Conservation (phyloP, 2,888 invertebrate species). For the Mesochorus sp. region DNA sequence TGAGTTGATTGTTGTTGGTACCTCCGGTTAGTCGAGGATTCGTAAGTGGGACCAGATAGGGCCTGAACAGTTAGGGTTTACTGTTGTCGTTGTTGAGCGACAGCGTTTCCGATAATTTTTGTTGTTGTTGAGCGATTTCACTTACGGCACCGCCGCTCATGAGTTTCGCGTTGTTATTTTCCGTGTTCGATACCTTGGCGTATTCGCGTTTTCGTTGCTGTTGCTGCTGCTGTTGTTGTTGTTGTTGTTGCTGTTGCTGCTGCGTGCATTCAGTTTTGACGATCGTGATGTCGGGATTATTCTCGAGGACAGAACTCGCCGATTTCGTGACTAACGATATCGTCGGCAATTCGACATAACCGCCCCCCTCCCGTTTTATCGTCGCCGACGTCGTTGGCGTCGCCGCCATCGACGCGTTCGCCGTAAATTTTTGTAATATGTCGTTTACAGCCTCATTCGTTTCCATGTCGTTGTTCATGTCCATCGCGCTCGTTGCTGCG, state of each 20-base stretch:
- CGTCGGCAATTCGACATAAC: conserved; percentile 78
- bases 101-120: conserved; percentile 76
- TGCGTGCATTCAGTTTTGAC: conserved; percentile 84
- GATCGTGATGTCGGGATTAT: conserved; percentile 85
- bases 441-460: conserved; percentile 82
- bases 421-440: conserved; percentile 81
- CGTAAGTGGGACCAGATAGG: conserved; percentile 76
- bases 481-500: conserved; percentile 74
- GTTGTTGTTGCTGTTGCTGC: conserved; percentile 21
- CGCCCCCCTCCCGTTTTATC: conserved; percentile 81
- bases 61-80: conserved; percentile 82
- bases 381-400: conserved; percentile 77
- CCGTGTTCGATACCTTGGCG: conserved; percentile 80
- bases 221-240: conserved; percentile 26
- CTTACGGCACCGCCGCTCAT: conserved; percentile 80
- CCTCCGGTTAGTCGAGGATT: conserved; percentile 67
- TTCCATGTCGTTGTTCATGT: conserved; percentile 81
- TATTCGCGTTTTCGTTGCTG: conserved; percentile 72
- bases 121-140: conserved; percentile 72
- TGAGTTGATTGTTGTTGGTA: conserved; percentile 54
- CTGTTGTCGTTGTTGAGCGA: conserved; percentile 80
- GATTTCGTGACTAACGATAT: conserved; percentile 77
- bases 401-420: conserved; percentile 72
- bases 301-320: conserved; percentile 82
- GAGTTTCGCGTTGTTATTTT: conserved; percentile 80